These are phyloP conservation scores for Phenacoccus solenopsis DNA, from an alignment of 1,140 invertebrate species.

Conservation along the genomic window DNA sequence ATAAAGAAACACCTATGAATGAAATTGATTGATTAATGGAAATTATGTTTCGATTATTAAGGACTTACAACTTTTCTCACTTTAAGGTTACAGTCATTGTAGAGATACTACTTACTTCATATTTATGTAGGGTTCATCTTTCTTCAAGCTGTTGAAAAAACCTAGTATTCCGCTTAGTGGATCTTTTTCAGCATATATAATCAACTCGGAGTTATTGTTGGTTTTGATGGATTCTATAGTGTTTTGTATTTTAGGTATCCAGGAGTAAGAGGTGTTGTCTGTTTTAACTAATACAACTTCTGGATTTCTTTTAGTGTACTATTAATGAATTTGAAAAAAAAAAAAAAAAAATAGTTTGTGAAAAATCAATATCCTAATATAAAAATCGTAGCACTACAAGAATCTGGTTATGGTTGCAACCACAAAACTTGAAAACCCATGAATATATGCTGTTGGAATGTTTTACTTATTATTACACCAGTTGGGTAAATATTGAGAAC, in stretches of 20 bases:
- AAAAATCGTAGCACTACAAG: too few relatives aligned
- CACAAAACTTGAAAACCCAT: too few relatives aligned
- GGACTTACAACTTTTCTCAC: too few relatives aligned
- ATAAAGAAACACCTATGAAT: constrained; percentile 45
- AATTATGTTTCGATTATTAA: too few relatives aligned
- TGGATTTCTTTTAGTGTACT: neutral
- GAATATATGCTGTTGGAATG: too few relatives aligned
- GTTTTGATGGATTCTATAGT: constrained; percentile 40
- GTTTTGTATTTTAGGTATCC: constrained; percentile 41
- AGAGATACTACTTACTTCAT: constrained; percentile 22
- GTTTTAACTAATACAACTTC: neutral
- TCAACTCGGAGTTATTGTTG: constrained; percentile 31
- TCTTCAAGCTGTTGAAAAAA: constrained; percentile 58
- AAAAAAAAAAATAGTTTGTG: too few relatives aligned
- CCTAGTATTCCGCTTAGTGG: constrained; percentile 65
- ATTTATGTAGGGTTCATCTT: constrained; percentile 43
- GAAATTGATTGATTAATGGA: neutral
- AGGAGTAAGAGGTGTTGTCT: constrained; percentile 26
- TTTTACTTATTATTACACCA: too few relatives aligned
- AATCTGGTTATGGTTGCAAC: too few relatives aligned
- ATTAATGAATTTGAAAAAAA: neutral
- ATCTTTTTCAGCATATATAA: constrained; percentile 47
- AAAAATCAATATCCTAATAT: too few relatives aligned
- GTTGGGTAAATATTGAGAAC: too few relatives aligned
- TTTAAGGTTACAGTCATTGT: too few relatives aligned